phyloP scores from a whole-genome alignment of 2,888 invertebrate genomes.

The Drosophila borealis region DNA sequence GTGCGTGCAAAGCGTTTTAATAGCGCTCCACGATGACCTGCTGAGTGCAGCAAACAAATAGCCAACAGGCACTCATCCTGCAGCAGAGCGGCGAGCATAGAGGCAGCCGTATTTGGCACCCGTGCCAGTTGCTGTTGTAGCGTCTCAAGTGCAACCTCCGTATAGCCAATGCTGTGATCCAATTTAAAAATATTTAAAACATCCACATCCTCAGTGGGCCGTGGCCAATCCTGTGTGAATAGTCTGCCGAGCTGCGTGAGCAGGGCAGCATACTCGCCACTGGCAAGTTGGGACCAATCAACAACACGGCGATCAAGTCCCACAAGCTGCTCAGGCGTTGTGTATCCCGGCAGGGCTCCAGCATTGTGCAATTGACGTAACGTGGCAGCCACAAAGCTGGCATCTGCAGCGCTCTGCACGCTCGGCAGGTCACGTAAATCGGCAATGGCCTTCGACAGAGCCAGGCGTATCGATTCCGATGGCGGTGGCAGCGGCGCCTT shows the following conservation, averaged over 20 bases:
- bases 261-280: conserved; percentile 86
- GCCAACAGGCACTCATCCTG: conserved; percentile 73
- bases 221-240: conserved; percentile 87
- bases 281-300: conserved; percentile 84
- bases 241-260: conserved; percentile 85
- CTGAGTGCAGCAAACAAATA: conserved; percentile 71
- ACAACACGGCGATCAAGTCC: conserved; percentile 85
- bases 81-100: conserved; percentile 66
- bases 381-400: conserved; percentile 74
- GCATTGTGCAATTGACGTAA: conserved; percentile 77
- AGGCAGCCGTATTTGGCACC: conserved; percentile 47
- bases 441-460: conserved; percentile 63
- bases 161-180: conserved; percentile 79
- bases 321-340: conserved; percentile 89
- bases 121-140: conserved; percentile 56
- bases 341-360: conserved; percentile 83
- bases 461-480: conserved; percentile 48
- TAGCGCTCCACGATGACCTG: conserved; percentile 57
- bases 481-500: conserved; percentile 33
- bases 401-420: conserved; percentile 83
- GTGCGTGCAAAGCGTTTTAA: conserved; percentile 60
- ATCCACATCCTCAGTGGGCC: conserved; percentile 53
- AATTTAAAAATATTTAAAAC: conserved; percentile 78
- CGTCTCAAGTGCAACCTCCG: conserved; percentile 69
- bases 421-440: conserved; percentile 69